Evolutionary conservation across 2,797 vertebrate genomes (phyloP).

Genomic region (Hyperoplus lanceolatus): DNA sequence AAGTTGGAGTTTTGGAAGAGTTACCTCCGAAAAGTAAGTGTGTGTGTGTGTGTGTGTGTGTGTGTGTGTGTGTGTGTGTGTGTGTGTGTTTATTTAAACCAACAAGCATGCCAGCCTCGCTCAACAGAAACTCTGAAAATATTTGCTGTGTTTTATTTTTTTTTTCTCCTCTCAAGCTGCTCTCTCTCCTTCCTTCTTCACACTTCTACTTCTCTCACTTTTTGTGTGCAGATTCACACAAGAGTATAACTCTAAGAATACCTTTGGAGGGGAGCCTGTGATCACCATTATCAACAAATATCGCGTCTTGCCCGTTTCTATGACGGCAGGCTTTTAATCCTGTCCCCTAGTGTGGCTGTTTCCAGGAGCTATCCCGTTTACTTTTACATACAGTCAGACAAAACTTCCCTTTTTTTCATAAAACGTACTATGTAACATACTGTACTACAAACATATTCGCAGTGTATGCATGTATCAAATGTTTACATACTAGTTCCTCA

Average conservation of each 20-base stretch:
- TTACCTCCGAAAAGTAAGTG: not conserved
- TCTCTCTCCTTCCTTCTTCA: not conserved
- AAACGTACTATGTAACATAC: too few species aligned
- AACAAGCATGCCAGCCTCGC: not conserved
- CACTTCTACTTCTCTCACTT: not conserved
- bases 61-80: too few species aligned
- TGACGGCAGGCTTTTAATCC: not conserved
- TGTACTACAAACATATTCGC: too few species aligned
- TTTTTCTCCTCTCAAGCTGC: too few species aligned
- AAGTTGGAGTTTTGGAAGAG: not conserved
- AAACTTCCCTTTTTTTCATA: not conserved
- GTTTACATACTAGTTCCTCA: not conserved
- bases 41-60: too few species aligned
- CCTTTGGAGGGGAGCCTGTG: not conserved
- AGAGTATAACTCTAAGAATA: not conserved
- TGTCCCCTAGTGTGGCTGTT: not conserved
- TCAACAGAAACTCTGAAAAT: not conserved
- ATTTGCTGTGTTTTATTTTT: not conserved
- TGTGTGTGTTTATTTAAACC: not conserved
- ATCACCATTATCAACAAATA: not conserved
- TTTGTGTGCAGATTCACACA: not conserved
- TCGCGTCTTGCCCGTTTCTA: not conserved
- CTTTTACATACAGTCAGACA: not conserved
- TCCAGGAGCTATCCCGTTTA: not conserved
- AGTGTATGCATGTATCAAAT: too few species aligned